These are phyloP conservation scores for Smithornis capensis DNA, from an alignment of 2,113 vertebrate species.

Conservation along the genomic window DNA sequence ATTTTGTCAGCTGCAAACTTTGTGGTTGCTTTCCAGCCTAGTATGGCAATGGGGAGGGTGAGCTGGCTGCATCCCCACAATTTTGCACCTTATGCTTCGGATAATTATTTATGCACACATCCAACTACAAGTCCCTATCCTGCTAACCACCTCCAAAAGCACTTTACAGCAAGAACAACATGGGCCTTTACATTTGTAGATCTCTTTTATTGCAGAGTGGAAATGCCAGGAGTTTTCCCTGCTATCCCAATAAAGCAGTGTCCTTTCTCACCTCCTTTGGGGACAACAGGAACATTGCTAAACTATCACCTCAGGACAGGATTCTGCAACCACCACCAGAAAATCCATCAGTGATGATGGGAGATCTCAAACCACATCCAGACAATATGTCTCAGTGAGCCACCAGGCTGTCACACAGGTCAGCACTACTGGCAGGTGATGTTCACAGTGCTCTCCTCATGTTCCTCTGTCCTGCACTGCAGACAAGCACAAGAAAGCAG, in stretches of 20 bases:
- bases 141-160: neutral
- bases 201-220: neutral
- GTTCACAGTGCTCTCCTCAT: neutral
- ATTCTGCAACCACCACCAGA: neutral
- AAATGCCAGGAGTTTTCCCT: neutral
- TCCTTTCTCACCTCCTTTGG: neutral
- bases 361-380: neutral
- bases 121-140: neutral
- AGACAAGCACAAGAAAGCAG: neutral
- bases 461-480: accelerated
- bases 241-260: neutral
- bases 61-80: neutral
- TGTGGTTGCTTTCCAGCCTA: neutral
- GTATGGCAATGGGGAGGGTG: neutral
- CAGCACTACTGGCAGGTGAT: neutral
- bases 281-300: neutral
- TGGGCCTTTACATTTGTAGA: neutral
- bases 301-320: neutral
- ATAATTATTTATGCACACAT: neutral
- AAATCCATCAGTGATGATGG: neutral
- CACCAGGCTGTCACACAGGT: neutral
- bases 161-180: neutral
- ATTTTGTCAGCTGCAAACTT: neutral
- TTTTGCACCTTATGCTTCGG: neutral
- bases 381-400: accelerated